Conservation (phyloP, 92 coral and sea anemone species). For the Pocillopora grandis region DNA sequence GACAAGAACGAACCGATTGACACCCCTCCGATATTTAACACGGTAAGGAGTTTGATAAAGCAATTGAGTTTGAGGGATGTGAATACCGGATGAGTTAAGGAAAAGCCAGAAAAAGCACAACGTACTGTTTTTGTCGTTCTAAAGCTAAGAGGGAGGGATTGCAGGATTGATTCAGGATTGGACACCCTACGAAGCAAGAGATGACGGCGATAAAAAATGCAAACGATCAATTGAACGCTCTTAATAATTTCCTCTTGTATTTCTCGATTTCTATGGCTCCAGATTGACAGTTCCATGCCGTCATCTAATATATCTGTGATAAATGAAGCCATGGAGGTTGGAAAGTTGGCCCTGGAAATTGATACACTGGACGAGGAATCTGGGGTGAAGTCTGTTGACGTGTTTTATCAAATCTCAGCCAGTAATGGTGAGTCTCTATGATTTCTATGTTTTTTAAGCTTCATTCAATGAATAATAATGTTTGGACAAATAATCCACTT, state of each 20-base stretch:
- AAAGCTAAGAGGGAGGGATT: too few relatives aligned
- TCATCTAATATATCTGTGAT: slow-evolving; percentile 60
- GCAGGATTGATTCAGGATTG: too few relatives aligned
- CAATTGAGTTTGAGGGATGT: too few relatives aligned
- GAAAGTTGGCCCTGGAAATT: slow-evolving; percentile 58
- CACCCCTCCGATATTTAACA: slow-evolving; percentile 82
- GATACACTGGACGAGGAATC: slow-evolving; percentile 67
- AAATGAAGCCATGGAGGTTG: slow-evolving; percentile 65
- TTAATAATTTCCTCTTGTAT: not conserved
- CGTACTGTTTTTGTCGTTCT: too few relatives aligned
- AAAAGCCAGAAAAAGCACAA: too few relatives aligned
- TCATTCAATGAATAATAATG: not conserved
- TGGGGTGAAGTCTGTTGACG: slow-evolving; percentile 73
- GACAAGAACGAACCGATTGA: slow-evolving; percentile 81
- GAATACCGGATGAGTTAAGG: too few relatives aligned
- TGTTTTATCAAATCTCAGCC: slow-evolving; percentile 55
- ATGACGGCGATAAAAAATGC: too few relatives aligned
- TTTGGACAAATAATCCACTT: too few relatives aligned
- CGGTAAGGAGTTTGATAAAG: slow-evolving; percentile 44
- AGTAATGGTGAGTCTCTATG: slow-evolving; percentile 19
- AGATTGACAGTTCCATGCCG: slow-evolving; percentile 76
- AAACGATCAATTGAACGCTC: not conserved
- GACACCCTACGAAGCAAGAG: too few relatives aligned
- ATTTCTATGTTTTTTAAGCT: not conserved
- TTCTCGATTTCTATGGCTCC: not conserved